Base-by-base conservation (phyloP, 2,113 vertebrate species). In the Lagopus muta region DNA sequence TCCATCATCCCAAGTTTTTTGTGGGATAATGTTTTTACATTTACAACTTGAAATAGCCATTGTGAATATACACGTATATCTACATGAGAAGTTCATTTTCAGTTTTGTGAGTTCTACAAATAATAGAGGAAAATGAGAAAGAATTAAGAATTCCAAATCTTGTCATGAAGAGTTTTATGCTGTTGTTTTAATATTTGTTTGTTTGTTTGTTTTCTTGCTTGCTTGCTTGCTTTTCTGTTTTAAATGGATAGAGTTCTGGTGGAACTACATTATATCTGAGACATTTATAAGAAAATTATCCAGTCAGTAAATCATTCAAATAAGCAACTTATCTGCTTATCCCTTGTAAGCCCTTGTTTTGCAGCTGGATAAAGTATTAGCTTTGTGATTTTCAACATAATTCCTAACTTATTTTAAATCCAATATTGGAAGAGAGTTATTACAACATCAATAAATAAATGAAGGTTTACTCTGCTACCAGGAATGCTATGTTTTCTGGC, bases 91-190 rank as follows among this genome's bases (percentile, higher is more conserved):
- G 1, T 1, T 65, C 40, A 10, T 48, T 85, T 71, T 67, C 22
- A 55, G 2, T 50, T 72, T 67, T 67, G 11, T 2, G 43, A 8
- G 10, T 32, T 84, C 12, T 40, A 48, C 3, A 0, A 0, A 20
- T 42, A 48, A 11, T 16, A 48, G 13, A 8, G 1, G 30, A 43
- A 69, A 83, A 80, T 0, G 0, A 52, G 20, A 48, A 24, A 40
- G 65, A 77, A 4, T 1, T 4, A 22, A 48, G 10, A 61, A 32
- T 22, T 45, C 8, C 11, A 7, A 14, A 15, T 36, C 17, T 36
- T 60, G 7, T 24, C 4, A n/a, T 17, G 60, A 36, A n/a, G 22
- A 48, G 0, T 1, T 10, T 40, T 34, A 14, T 40, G 11, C 18
- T 43, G 5, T 43, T 43, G 36, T 64, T 50, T 70, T 34, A 15